A percentile compares a stretch with the other conserved stretches of the same genome.
Evolutionary conservation across 2,888 invertebrate species (phyloP).

Genomic region (Tinea trinotella): DNA sequence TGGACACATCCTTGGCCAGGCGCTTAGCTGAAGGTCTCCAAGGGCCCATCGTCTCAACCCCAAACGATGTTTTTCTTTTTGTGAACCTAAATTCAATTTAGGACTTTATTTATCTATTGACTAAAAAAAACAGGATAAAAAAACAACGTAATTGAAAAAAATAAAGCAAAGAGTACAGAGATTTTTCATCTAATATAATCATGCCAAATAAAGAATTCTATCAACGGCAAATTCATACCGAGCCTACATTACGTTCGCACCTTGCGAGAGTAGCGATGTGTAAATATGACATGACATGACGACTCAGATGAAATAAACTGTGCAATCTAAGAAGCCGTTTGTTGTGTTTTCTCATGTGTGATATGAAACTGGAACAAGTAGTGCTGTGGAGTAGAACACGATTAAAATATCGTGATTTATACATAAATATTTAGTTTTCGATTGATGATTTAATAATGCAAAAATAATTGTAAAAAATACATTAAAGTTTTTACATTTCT

Average conservation of each 20-base stretch:
- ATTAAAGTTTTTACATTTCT: too few species aligned
- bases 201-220: constrained; percentile 54
- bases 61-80: too few species aligned
- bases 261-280: constrained; percentile 37
- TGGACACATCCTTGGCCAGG: too few species aligned
- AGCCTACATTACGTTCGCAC: constrained; percentile 27
- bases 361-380: constrained; percentile 33
- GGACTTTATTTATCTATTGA: too few species aligned
- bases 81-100: too few species aligned
- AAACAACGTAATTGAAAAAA: background rate
- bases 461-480: too few species aligned
- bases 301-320: constrained; percentile 60
- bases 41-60: too few species aligned
- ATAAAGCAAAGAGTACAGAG: background rate
- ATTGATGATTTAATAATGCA: too few species aligned
- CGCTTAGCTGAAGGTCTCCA: too few species aligned
- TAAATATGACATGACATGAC: constrained; percentile 63
- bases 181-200: constrained; percentile 15
- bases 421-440: background rate
- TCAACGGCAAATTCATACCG: constrained; percentile 49
- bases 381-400: background rate
- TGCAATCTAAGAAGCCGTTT: constrained; percentile 55
- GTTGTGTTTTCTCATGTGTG: constrained; percentile 41
- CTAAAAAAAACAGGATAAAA: background rate
- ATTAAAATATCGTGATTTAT: background rate